These are phyloP conservation scores for Hystrix brachyura DNA, from an alignment of 2,113 vertebrate species.

Conservation along the genomic window DNA sequence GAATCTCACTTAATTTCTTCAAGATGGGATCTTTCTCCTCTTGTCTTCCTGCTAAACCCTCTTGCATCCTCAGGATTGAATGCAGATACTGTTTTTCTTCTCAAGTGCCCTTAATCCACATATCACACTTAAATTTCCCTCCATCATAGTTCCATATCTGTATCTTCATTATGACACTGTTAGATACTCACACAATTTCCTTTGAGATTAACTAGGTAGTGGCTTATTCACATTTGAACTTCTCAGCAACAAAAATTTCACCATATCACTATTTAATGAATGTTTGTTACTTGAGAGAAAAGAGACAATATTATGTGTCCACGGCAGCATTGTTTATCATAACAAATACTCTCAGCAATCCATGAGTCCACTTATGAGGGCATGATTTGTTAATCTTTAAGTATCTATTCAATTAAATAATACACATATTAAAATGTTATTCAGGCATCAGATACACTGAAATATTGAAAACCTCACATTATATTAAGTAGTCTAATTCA, in stretches of 20 bases:
- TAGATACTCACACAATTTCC: neutral
- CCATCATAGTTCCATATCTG: neutral
- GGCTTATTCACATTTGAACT: neutral
- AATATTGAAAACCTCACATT: neutral
- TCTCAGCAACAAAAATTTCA: neutral
- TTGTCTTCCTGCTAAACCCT: neutral
- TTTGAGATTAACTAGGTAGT: neutral
- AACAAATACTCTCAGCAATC: neutral
- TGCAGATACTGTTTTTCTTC: neutral
- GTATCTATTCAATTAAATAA: neutral
- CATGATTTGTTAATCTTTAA: neutral
- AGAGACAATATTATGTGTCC: neutral
- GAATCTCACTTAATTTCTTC: neutral
- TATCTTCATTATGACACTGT: neutral
- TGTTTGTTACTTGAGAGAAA: neutral
- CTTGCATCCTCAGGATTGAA: neutral
- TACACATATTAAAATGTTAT: neutral
- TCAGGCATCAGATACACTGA: neutral
- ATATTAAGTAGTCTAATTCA: neutral
- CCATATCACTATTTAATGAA: neutral
- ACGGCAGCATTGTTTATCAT: neutral
- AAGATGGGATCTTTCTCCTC: neutral
- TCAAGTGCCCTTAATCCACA: neutral
- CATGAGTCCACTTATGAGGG: neutral
- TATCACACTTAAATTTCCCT: neutral